Conservation (phyloP, 2,888 invertebrate genomes). For the Rugalucina vietnamica region DNA sequence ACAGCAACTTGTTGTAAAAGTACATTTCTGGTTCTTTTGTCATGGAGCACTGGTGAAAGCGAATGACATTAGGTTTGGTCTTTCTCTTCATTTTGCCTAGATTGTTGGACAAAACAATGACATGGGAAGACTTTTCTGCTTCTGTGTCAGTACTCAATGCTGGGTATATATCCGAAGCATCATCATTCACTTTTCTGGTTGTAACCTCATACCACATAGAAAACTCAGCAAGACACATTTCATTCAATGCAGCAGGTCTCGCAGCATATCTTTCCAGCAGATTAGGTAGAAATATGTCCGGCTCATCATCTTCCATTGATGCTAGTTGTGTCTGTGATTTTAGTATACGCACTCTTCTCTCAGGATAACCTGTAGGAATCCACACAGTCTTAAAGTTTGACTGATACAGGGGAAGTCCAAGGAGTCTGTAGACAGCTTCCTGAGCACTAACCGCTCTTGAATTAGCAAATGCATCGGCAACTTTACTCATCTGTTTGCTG, state of each 20-base stretch:
- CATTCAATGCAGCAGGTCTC: slow-evolving; percentile 22
- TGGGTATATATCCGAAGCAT: not conserved
- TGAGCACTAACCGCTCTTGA: slow-evolving; percentile 37
- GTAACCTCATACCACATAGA: slow-evolving; percentile 19
- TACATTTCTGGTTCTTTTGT: slow-evolving; percentile 20
- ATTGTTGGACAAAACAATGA: not conserved
- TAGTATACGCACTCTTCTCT: slow-evolving; percentile 8
- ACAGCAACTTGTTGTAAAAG: slow-evolving; percentile 21
- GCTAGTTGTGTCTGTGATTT: slow-evolving; percentile 8
- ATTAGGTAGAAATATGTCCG: slow-evolving; percentile 28
- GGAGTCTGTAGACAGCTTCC: slow-evolving; percentile 35
- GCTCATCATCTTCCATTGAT: slow-evolving; percentile 23
- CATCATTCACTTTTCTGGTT: not conserved
- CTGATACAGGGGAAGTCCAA: slow-evolving; percentile 29
- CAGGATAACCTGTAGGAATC: slow-evolving; percentile 32
- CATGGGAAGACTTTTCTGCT: not conserved
- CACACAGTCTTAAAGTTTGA: slow-evolving; percentile 45
- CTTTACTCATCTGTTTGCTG: slow-evolving; percentile 47
- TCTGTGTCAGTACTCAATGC: not conserved
- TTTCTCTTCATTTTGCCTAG: slow-evolving; percentile 45
- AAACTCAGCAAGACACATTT: slow-evolving; percentile 27
- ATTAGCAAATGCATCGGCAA: slow-evolving; percentile 29
- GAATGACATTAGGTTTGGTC: slow-evolving; percentile 29
- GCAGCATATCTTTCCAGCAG: slow-evolving; percentile 21
- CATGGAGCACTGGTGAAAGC: slow-evolving; percentile 46